Percentiles rank a stretch among this genome's conserved stretches.
phyloP scores from a whole-genome alignment of 2,797 vertebrate genomes.

The Psittacula echo region DNA sequence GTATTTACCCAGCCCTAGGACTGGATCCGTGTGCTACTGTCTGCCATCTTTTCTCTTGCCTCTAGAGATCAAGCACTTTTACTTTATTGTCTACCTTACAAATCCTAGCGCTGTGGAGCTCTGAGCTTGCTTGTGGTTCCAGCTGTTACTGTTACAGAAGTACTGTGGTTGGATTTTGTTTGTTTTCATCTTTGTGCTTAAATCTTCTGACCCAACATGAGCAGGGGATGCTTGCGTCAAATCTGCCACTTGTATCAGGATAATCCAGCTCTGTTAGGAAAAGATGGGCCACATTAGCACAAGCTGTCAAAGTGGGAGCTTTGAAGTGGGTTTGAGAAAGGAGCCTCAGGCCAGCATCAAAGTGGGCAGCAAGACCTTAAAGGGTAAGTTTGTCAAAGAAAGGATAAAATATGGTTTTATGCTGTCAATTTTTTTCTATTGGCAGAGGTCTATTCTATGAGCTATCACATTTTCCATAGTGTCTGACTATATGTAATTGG shows the following conservation, averaged over 20 bases:
- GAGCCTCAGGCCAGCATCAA: neutral
- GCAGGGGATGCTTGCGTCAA: neutral
- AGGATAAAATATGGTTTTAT: neutral
- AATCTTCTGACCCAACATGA: neutral
- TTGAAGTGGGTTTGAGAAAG: neutral
- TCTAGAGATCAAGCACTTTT: neutral
- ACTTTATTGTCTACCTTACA: neutral
- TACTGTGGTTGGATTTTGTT: neutral
- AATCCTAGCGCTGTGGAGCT: fast-evolving
- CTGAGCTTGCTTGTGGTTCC: neutral
- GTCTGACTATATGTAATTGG: neutral
- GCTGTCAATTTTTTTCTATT: neutral
- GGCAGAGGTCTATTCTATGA: neutral
- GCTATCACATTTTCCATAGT: neutral
- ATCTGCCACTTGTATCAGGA: neutral
- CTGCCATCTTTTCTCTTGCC: neutral
- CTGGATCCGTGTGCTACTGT: neutral
- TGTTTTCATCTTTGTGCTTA: neutral
- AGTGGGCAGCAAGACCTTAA: neutral
- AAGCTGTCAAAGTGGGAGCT: neutral
- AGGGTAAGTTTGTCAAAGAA: neutral
- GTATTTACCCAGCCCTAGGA: neutral
- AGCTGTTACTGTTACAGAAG: neutral
- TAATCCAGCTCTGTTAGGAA: neutral
- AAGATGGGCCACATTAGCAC: neutral